phyloP scores from a whole-genome alignment of 2,113 vertebrate genomes.

The Toxotes chatareus region DNA sequence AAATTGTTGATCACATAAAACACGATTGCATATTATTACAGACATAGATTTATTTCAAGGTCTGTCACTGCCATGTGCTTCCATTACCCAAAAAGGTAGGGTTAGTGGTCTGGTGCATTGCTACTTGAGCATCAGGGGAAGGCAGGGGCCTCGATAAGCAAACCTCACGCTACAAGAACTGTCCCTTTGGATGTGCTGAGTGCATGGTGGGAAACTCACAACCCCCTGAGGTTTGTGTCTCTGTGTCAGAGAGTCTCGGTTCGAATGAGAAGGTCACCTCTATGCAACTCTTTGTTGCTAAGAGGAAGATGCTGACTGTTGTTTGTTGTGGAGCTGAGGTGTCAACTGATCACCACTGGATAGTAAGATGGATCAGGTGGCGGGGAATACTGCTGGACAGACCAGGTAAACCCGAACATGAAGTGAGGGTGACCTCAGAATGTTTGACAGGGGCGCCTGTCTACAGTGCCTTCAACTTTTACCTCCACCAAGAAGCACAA shows the following conservation, averaged over 20 bases:
- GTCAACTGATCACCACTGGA: slow-evolving; percentile 29
- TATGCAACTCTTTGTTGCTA: background rate
- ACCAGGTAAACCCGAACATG: slow-evolving; percentile 17
- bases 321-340: slow-evolving; percentile 29
- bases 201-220: background rate
- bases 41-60: too few species aligned
- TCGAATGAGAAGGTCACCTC: background rate
- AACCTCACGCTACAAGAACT: background rate
- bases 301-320: slow-evolving; percentile 11
- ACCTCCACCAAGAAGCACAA: background rate
- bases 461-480: slow-evolving; percentile 1
- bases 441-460: background rate
- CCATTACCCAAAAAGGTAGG: background rate
- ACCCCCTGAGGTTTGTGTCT: background rate
- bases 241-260: background rate
- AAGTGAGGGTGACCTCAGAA: slow-evolving; percentile 27
- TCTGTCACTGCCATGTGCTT: background rate
- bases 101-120: too few species aligned
- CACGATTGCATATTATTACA: background rate
- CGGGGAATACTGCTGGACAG: background rate
- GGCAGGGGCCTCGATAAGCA: background rate
- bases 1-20: background rate
- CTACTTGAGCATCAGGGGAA: too few species aligned
- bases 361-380: slow-evolving; percentile 35
- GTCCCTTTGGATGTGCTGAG: too few species aligned